Base-by-base conservation (phyloP, 2,888 invertebrate genomes). In the Ectemnius cavifrons region DNA sequence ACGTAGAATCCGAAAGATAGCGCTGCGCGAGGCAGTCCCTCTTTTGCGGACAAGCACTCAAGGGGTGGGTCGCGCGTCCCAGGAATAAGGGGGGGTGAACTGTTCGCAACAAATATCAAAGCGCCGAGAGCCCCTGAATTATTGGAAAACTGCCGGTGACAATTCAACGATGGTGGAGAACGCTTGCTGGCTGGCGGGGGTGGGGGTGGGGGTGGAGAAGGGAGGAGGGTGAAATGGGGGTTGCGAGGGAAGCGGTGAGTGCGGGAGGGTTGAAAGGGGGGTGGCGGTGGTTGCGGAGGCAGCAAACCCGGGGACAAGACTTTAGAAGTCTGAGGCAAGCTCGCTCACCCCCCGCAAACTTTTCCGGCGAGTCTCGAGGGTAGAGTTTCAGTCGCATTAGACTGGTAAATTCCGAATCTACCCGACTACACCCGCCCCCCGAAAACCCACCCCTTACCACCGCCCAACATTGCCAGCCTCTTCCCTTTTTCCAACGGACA, bases 381-480 rank as follows among this genome's bases (percentile, higher is more conserved):
- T 79, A 79, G 74, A 80, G 80, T 80, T 81, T 83, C 82, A 78
- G 78, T 82, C 79, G 84, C 82, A 84, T 85, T 84, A 83, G 85
- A 85, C 84, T 86, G 83, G 80, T 84, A 83, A 86, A 86, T 86
- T 85, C 82, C 57, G 77, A 81, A 80, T 85, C 75, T 71, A 79
- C 73, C 75, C 67, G 77, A 74, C 72, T 56, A 14, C 63, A 63
- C 64, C 59, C 28, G 63, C 67, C 37, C 47, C 63, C 59, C 23
- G 23, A 23, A 23, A 23, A 23, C 23, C 63, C 64, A 71, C 56
- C 4, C 27, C 23, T 23, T 47, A 47, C 18, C 18, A n/a, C n/a
- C n/a, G n/a, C n/a, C n/a, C n/a, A 60, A 20, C 20, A 20, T 2
- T 20, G 23, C 47, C 52, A 56, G 58, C 59, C 64, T 63, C 52